A percentile compares a stretch with the other conserved stretches of the same genome.
phyloP scores from a whole-genome alignment of 2,797 vertebrate genomes.

The Numenius phaeopus region DNA sequence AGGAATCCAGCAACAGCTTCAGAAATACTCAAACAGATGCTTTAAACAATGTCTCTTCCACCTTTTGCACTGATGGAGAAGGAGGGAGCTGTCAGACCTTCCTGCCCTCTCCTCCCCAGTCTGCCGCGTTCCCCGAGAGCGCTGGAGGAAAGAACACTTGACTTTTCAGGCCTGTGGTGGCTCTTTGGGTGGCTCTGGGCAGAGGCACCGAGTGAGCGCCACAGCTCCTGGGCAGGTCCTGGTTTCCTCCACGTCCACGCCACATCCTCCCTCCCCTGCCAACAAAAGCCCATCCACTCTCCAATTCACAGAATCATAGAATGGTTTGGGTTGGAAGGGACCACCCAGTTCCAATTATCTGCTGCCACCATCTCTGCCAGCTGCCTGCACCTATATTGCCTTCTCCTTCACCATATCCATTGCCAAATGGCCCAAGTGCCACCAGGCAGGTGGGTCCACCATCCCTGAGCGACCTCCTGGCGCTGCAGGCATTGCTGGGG shows the following conservation, averaged over 20 bases:
- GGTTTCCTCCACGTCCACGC: rapidly evolving
- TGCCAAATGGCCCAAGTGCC: background rate
- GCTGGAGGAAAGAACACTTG: background rate
- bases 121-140: rapidly evolving
- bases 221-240: background rate
- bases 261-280: background rate
- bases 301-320: background rate
- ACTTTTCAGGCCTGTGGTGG: background rate
- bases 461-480: too few relatives aligned
- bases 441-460: background rate
- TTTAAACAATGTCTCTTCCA: constrained; percentile 59
- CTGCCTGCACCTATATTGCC: rapidly evolving
- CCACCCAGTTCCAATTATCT: background rate
- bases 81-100: background rate
- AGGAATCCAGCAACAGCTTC: constrained; percentile 61
- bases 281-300: background rate
- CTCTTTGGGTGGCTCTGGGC: background rate
- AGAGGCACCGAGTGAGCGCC: background rate
- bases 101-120: background rate
- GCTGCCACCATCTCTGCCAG: background rate
- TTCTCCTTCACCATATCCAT: rapidly evolving
- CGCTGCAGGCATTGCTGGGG: rapidly evolving
- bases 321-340: background rate
- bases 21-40: constrained; percentile 64
- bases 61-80: background rate